Evolutionary conservation across 2,888 invertebrate genomes (phyloP).

Genomic region (Ochropleura plecta): DNA sequence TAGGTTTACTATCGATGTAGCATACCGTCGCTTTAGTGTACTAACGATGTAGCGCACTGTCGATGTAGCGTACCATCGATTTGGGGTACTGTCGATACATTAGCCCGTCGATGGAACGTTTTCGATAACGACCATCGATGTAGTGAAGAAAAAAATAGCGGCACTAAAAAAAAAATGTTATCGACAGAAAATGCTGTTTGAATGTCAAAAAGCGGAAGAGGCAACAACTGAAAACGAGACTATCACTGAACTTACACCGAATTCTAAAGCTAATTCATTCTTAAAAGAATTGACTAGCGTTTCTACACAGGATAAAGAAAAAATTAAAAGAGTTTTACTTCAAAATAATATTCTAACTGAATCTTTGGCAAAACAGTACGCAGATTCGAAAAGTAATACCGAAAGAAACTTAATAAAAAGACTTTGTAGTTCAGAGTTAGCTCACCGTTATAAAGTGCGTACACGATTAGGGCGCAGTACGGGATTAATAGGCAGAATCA

Average conservation of each 20-base stretch:
- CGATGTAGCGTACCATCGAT: too few relatives aligned
- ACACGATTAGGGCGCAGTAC: slow-evolving; percentile 19
- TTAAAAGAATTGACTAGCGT: not conserved
- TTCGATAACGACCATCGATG: too few relatives aligned
- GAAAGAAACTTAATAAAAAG: slow-evolving; percentile 5
- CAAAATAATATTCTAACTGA: slow-evolving; percentile 1
- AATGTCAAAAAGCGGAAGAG: slow-evolving; percentile 1
- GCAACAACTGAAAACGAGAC: not conserved
- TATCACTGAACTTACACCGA: not conserved
- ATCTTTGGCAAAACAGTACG: slow-evolving; percentile 6
- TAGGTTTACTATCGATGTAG: too few relatives aligned
- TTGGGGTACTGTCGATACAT: too few relatives aligned
- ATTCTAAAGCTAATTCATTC: slow-evolving; percentile 7
- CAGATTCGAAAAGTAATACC: slow-evolving; percentile 3
- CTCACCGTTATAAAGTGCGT: slow-evolving; percentile 17
- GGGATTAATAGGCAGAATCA: slow-evolving; percentile 9
- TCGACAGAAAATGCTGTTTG: not conserved
- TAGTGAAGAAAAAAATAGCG: not conserved
- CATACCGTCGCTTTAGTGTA: too few relatives aligned
- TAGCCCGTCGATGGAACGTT: too few relatives aligned
- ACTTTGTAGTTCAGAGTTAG: slow-evolving; percentile 18
- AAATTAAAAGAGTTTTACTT: slow-evolving; percentile 7
- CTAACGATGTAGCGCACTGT: too few relatives aligned
- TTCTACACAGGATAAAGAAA: slow-evolving; percentile 7
- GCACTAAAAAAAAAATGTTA: slow-evolving; percentile 4